Percentiles rank a stretch among this genome's conserved stretches.
These are phyloP conservation scores for Bursaphelenchus okinawaensis DNA, from an alignment of 2,888 invertebrate species.

Conservation along the genomic window DNA sequence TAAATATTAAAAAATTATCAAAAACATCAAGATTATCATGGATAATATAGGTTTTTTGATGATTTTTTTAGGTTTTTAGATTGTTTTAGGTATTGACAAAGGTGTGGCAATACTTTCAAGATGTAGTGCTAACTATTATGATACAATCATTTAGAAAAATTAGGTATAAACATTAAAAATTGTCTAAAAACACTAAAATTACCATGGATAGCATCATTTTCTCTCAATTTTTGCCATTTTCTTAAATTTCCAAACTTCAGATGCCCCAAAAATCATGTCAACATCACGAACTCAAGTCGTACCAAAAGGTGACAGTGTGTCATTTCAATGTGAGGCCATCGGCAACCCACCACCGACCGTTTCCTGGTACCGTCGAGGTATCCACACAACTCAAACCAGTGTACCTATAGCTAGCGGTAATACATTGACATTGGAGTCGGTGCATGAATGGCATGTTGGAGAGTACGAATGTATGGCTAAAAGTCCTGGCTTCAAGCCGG, in stretches of 20 bases:
- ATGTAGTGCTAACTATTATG: too few relatives aligned
- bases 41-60: too few relatives aligned
- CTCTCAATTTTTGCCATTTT: constrained; percentile 11
- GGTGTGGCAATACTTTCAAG: too few relatives aligned
- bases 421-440: constrained; percentile 42
- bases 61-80: too few relatives aligned
- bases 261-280: constrained; percentile 41
- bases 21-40: too few relatives aligned
- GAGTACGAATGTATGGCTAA: constrained; percentile 51
- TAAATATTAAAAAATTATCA: too few relatives aligned
- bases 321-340: constrained; percentile 45
- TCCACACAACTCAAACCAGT: constrained; percentile 3
- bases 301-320: constrained; percentile 41
- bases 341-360: constrained; percentile 48
- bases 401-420: constrained; percentile 41
- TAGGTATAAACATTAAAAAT: neutral
- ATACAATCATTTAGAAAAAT: too few relatives aligned
- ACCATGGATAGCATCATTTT: neutral
- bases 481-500: constrained; percentile 42
- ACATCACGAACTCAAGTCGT: constrained; percentile 46
- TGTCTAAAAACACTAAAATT: neutral
- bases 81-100: too few relatives aligned
- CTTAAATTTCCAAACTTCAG: constrained; percentile 27
- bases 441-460: constrained; percentile 47
- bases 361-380: constrained; percentile 41